Evolutionary conservation across 2,797 vertebrate species (phyloP).

Genomic region (Scarus forsteni): DNA sequence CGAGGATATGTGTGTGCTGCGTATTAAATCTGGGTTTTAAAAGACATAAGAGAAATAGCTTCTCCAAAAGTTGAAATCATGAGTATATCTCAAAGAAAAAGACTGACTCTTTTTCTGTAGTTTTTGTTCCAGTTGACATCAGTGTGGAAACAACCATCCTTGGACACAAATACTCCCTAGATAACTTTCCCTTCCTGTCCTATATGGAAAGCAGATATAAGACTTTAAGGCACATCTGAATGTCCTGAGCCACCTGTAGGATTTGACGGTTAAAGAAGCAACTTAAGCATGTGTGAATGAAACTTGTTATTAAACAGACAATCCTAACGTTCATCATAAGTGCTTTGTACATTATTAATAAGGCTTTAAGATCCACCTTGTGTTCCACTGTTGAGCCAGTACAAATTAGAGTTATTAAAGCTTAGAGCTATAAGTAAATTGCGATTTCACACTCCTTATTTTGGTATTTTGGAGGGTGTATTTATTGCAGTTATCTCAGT

Average conservation of each 20-base stretch:
- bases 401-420: slow-evolving; percentile 5
- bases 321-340: not conserved
- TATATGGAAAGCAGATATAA: not conserved
- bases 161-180: slow-evolving; percentile 35
- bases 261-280: slow-evolving; percentile 2
- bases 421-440: slow-evolving; percentile 2
- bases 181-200: not conserved
- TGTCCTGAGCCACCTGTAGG: slow-evolving; percentile 23
- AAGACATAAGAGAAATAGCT: slow-evolving; percentile 2
- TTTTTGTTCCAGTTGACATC: slow-evolving; percentile 50
- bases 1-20: not conserved
- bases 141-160: slow-evolving; percentile 57
- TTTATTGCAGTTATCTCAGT: slow-evolving; percentile 42
- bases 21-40: not conserved
- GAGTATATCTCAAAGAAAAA: slow-evolving; percentile 29
- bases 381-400: slow-evolving; percentile 4
- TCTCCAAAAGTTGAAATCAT: slow-evolving; percentile 9
- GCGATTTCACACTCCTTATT: slow-evolving; percentile 36
- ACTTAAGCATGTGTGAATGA: not conserved
- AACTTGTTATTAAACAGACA: slow-evolving; percentile 8
- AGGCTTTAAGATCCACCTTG: not conserved
- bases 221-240: not conserved
- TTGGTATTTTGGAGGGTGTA: slow-evolving; percentile 29
- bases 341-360: not conserved
- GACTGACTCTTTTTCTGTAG: slow-evolving; percentile 20